phyloP scores from a whole-genome alignment of 2,888 invertebrate species.

The Escarpia spicata region DNA sequence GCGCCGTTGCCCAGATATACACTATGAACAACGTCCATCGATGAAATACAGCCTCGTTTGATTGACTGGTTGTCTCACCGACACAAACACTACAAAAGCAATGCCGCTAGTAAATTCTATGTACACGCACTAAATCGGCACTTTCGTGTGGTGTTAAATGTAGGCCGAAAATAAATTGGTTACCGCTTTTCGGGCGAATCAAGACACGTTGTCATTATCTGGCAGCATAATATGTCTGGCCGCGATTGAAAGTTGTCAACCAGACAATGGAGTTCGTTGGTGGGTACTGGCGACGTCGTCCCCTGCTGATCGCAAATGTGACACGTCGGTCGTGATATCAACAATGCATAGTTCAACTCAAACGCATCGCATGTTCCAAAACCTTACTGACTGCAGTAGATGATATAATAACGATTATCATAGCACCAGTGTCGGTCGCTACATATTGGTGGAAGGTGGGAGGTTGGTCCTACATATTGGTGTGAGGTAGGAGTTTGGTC shows the following conservation, averaged over 20 bases:
- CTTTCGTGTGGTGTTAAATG: slow-evolving; percentile 12
- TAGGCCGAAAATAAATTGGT: not conserved
- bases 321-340: not conserved
- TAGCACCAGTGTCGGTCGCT: no score
- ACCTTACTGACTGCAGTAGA: not conserved
- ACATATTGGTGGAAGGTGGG: no score
- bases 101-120: slow-evolving; percentile 3
- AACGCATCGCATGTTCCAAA: not conserved
- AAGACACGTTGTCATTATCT: not conserved
- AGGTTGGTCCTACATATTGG: no score
- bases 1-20: not conserved
- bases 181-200: not conserved
- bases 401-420: no score
- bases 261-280: not conserved
- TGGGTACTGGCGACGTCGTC: not conserved
- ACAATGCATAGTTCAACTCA: not conserved
- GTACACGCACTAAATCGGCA: not conserved
- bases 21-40: not conserved
- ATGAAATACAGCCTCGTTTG: not conserved
- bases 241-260: not conserved
- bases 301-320: not conserved
- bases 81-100: not conserved
- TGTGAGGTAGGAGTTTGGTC: no score
- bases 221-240: not conserved
- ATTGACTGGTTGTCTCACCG: not conserved